Conservation (phyloP, 2,888 invertebrate species). For the Baronia brevicornis region DNA sequence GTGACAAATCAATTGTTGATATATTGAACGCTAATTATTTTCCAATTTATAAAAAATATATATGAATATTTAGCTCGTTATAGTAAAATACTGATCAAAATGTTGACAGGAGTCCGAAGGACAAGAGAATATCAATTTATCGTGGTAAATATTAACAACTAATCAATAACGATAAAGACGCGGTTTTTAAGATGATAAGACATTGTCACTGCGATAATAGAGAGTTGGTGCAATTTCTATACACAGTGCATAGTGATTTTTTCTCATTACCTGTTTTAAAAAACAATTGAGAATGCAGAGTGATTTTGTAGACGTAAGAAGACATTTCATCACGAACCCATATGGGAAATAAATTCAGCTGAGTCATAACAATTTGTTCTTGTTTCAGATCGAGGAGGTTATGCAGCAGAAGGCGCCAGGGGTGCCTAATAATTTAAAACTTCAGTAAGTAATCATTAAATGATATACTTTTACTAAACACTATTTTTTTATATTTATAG, state of each 20-base stretch:
- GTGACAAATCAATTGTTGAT: no score
- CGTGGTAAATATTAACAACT: slow-evolving; percentile 41
- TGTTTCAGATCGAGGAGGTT: slow-evolving; percentile 68
- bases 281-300: no score
- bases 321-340: no score
- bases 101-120: slow-evolving; percentile 44
- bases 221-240: slow-evolving; percentile 26
- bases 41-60: no score
- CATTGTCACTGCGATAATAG: slow-evolving; percentile 20
- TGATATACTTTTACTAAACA: neutral
- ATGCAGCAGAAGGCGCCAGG: slow-evolving; percentile 70
- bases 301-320: no score
- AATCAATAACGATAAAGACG: slow-evolving; percentile 28
- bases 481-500: no score
- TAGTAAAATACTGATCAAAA: no score
- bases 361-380: slow-evolving; percentile 18
- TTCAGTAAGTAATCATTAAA: slow-evolving; percentile 41
- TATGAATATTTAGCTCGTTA: no score
- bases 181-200: slow-evolving; percentile 29
- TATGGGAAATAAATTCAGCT: no score
- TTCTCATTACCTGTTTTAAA: neutral
- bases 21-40: no score
- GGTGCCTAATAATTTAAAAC: slow-evolving; percentile 59
- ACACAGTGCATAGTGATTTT: slow-evolving; percentile 14
- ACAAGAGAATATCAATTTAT: slow-evolving; percentile 54